A percentile compares a stretch with the other conserved stretches of the same genome.
Conservation (phyloP, 2,797 vertebrate genomes). For the Onychomys leucogaster region DNA sequence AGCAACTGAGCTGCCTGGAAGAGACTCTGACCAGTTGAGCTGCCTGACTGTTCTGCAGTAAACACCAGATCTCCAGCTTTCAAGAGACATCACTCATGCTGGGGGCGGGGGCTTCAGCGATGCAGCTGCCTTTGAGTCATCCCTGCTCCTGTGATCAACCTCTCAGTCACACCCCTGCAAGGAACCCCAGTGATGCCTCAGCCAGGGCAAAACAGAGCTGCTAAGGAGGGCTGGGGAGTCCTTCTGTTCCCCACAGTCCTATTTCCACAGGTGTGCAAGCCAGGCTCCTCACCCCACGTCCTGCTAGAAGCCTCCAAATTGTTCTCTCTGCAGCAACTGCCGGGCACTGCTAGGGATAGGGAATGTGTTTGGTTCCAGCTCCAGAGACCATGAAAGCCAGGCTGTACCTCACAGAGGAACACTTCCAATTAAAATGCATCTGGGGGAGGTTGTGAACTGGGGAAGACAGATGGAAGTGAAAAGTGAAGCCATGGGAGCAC, state of each 20-base stretch:
- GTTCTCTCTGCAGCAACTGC: neutral
- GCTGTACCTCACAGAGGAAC: neutral
- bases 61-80: neutral
- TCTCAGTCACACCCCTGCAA: neutral
- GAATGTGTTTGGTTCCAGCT: neutral
- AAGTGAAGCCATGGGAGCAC: too few species aligned
- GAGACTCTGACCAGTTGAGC: neutral
- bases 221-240: too few species aligned
- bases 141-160: neutral
- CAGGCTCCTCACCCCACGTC: neutral
- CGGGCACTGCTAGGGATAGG: neutral
- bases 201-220: too few species aligned
- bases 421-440: neutral
- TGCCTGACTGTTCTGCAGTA: neutral
- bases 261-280: neutral
- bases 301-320: neutral
- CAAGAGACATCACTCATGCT: neutral
- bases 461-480: neutral
- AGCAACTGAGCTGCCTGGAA: neutral
- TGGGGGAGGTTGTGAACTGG: neutral
- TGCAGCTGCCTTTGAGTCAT: neutral
- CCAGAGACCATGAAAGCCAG: neutral
- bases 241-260: neutral
- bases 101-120: rapidly evolving
- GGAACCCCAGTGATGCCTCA: neutral